Conservation (phyloP, 1,140 invertebrate genomes). For the Idris sp. region DNA sequence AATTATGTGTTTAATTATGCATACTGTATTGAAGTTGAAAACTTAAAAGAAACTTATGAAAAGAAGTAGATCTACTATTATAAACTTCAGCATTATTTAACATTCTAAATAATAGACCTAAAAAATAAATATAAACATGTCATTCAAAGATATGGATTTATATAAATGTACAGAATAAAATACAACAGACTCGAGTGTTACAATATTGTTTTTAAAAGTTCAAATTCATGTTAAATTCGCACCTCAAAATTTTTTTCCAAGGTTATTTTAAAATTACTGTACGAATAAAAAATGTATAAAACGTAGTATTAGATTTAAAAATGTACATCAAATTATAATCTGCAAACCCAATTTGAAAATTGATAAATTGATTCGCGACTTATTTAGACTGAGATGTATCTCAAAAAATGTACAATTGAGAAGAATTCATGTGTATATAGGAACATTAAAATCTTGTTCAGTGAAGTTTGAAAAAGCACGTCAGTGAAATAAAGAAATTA, state of each 20-base stretch:
- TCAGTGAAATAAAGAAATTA: conserved; percentile 16
- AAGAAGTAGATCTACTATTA: conserved; percentile 8
- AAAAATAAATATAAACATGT: neutral
- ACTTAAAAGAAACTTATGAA: conserved; percentile 18
- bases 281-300: no score
- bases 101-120: neutral
- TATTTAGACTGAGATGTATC: neutral
- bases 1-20: conserved; percentile 9
- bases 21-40: conserved; percentile 10
- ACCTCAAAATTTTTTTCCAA: no score
- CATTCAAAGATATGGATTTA: no score
- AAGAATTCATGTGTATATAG: neutral
- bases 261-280: no score
- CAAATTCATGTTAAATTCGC: no score
- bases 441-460: neutral
- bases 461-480: conserved; percentile 3
- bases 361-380: neutral
- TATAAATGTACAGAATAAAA: no score
- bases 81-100: conserved; percentile 13
- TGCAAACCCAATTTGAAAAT: no score
- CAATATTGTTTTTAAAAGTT: no score
- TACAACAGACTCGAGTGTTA: no score
- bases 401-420: neutral
- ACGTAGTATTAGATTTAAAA: no score
- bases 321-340: no score